Evolutionary conservation across 2,113 vertebrate species (phyloP), one percentile per base, ranked within the genome.

Genomic region (Sceloporus undulatus): DNA sequence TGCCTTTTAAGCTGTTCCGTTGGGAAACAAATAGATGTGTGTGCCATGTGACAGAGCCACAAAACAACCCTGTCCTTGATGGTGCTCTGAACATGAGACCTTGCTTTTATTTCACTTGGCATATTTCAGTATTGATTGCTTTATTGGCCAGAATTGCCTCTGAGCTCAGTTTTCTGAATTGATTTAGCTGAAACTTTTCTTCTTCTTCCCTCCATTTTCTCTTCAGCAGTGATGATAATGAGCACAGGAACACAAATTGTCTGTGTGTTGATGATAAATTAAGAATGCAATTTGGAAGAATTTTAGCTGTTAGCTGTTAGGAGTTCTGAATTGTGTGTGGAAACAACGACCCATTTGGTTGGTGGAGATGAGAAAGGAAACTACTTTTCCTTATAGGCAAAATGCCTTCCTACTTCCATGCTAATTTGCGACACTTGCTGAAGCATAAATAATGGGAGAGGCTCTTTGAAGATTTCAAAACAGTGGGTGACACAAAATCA

Each of bases 121-220:
- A 38, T 81, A 81, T 65, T 81, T 81, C n/a, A 65, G 34, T 40
- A 40, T 59, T 65, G 59, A 81, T 65, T 65, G 79, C 38, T 81
- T 81, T 81, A 65, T 42, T 42, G 62, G 40, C 38, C 65, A 29
- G 25, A 29, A 70, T 82, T 27, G 38, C 81, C 40, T 82, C 7
- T 23, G 21, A 38, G 52, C 7, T 25, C n/a, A 14, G 13, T 74
- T 40, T 14, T 54, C 70, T 73, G 54, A 85, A 59, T 9, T 75
- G 52, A n/a, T 85, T 52, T 71, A 14, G 48, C 8, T 16, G 29
- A 34, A 81, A 65, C 8, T n/a, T n/a, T 56, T 73, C 7, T n/a
- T 13, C 29, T 4, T 74, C 68, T 25, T 25, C 19, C 52, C 18
- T 74, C 21, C 54, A 38, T 74, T 74, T 85, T 85, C 9, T 74